Percentiles rank a stretch among this genome's conserved stretches.
phyloP scores from a whole-genome alignment of 2,888 invertebrate species.

The Drosophila demipolita region DNA sequence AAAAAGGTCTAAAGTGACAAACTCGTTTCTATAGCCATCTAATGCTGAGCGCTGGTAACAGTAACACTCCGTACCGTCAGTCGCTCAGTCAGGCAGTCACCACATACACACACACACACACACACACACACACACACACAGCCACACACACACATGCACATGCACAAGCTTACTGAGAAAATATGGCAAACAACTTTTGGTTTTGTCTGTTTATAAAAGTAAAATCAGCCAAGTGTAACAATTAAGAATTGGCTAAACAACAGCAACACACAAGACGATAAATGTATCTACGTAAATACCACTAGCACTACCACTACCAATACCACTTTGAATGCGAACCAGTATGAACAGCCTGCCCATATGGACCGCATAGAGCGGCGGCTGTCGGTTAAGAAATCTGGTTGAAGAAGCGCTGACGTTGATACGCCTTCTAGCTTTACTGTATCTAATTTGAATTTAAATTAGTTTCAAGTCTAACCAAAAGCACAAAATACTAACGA shows the following conservation, averaged over 20 bases:
- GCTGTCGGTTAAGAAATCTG: conserved; percentile 63
- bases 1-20: conserved; percentile 76
- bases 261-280: conserved; percentile 35
- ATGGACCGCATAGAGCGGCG: conserved; percentile 57
- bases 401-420: conserved; percentile 66
- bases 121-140: conserved; percentile 9
- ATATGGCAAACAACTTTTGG: conserved; percentile 78
- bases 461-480: conserved; percentile 60
- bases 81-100: conserved; percentile 42
- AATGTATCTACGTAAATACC: conserved; percentile 9
- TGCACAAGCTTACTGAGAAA: conserved; percentile 50
- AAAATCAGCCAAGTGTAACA: conserved; percentile 82
- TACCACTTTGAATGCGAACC: conserved; percentile 34
- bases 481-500: conserved; percentile 28
- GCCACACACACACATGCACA: conserved; percentile 4
- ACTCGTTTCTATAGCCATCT: conserved; percentile 67
- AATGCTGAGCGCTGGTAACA: conserved; percentile 53
- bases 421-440: conserved; percentile 70
- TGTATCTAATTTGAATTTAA: conserved; percentile 78
- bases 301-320: neutral
- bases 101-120: conserved; percentile 19
- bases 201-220: conserved; percentile 75
- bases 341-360: conserved; percentile 57
- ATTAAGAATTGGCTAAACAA: conserved; percentile 72
- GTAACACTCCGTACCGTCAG: conserved; percentile 39